phyloP scores from a whole-genome alignment of 2,113 vertebrate species.

The Cyanistes caeruleus region DNA sequence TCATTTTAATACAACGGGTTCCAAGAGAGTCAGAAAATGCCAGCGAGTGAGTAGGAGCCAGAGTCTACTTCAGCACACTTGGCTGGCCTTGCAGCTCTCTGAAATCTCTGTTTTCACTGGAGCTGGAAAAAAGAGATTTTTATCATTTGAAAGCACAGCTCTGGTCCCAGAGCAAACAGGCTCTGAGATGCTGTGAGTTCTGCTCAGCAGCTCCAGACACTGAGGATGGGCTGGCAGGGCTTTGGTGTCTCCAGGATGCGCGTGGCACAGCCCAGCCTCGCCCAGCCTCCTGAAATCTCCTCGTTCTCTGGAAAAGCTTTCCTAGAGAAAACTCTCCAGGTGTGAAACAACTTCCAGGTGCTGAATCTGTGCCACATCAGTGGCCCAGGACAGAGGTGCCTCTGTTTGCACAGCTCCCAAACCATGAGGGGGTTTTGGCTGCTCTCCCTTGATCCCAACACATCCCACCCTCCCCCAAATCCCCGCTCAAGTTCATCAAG shows the following conservation, averaged over 20 bases:
- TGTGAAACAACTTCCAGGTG: accelerated
- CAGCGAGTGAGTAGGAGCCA: conserved; percentile 29
- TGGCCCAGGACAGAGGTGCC: neutral
- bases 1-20: conserved; percentile 26
- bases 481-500: neutral
- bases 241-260: neutral
- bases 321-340: neutral
- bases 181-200: neutral
- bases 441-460: neutral
- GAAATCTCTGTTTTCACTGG: conserved; percentile 58
- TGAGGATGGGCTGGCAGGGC: neutral
- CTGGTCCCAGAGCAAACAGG: conserved; percentile 20
- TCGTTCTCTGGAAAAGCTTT: neutral
- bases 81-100: conserved; percentile 48
- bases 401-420: neutral
- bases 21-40: conserved; percentile 27
- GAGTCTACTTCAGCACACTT: conserved; percentile 53
- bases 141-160: conserved; percentile 40
- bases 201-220: neutral
- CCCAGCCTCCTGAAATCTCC: neutral
- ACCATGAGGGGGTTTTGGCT: accelerated
- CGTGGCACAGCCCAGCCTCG: accelerated
- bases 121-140: conserved; percentile 63
- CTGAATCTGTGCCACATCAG: neutral
- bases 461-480: neutral